Percentiles rank a stretch among this genome's conserved stretches.
phyloP scores from a whole-genome alignment of 2,888 invertebrate genomes.

The Gymnosoma rotundatum region DNA sequence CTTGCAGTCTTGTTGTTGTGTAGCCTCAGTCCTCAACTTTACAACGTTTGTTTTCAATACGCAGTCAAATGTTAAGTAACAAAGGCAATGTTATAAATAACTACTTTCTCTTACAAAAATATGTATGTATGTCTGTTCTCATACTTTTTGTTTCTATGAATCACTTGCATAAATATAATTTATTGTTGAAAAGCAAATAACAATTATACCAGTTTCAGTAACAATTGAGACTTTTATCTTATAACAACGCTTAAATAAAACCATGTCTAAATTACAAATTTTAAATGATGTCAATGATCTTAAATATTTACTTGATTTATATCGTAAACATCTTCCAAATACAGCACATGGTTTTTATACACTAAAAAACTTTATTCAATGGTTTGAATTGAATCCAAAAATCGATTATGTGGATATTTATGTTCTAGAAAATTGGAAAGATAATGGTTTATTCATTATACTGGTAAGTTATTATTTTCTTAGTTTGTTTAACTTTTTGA shows the following conservation, averaged over 20 bases:
- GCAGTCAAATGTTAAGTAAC: no score
- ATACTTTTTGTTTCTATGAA: background rate
- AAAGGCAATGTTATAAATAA: no score
- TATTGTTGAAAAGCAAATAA: background rate
- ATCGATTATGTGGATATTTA: constrained; percentile 72
- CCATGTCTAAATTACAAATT: constrained; percentile 43
- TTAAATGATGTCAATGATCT: constrained; percentile 56
- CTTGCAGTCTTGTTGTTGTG: no score
- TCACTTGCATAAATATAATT: background rate
- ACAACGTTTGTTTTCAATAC: no score
- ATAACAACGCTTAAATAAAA: background rate
- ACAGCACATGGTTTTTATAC: constrained; percentile 74
- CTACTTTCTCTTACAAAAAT: no score
- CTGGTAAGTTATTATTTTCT: constrained; percentile 58
- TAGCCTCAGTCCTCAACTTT: no score
- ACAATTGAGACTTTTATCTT: background rate
- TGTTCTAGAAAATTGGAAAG: constrained; percentile 74
- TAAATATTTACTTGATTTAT: constrained; percentile 48
- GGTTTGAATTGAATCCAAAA: constrained; percentile 69
- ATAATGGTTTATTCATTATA: constrained; percentile 75
- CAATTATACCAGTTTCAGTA: background rate
- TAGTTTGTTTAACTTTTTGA: background rate
- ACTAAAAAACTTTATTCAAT: constrained; percentile 75
- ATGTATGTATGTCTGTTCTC: no score
- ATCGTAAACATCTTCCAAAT: constrained; percentile 21